Evolutionary conservation across 2,797 vertebrate genomes (phyloP).

Genomic region (Ciconia nigra): DNA sequence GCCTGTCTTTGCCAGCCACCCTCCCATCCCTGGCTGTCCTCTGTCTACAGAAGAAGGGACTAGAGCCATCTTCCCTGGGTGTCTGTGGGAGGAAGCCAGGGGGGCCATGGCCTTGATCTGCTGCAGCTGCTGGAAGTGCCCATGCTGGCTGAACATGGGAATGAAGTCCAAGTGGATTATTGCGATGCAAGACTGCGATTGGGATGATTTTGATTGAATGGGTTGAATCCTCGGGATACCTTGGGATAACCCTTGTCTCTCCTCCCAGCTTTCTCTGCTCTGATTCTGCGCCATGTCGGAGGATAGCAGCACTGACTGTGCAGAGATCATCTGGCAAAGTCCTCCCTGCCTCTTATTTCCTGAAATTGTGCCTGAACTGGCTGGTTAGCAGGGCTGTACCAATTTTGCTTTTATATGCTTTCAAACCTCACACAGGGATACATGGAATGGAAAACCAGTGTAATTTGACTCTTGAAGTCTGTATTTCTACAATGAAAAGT

Average conservation of each 20-base stretch:
- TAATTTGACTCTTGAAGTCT: background rate
- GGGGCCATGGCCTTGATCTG: background rate
- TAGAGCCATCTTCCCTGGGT: too few species aligned
- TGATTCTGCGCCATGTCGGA: background rate
- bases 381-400: background rate
- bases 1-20: fast-evolving
- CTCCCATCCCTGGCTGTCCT: background rate
- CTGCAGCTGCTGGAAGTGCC: background rate
- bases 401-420: background rate
- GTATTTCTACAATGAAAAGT: background rate
- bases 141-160: background rate
- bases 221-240: background rate
- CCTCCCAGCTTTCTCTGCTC: background rate
- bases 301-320: background rate
- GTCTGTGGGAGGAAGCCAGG: background rate
- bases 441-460: background rate
- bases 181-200: fast-evolving
- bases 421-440: background rate
- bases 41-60: background rate
- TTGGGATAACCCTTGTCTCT: background rate
- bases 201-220: background rate
- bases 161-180: background rate
- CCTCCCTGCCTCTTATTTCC: background rate
- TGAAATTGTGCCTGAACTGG: background rate
- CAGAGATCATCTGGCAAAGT: background rate